phyloP scores from a whole-genome alignment of 2,797 vertebrate species.

The Fistularia commersonii region DNA sequence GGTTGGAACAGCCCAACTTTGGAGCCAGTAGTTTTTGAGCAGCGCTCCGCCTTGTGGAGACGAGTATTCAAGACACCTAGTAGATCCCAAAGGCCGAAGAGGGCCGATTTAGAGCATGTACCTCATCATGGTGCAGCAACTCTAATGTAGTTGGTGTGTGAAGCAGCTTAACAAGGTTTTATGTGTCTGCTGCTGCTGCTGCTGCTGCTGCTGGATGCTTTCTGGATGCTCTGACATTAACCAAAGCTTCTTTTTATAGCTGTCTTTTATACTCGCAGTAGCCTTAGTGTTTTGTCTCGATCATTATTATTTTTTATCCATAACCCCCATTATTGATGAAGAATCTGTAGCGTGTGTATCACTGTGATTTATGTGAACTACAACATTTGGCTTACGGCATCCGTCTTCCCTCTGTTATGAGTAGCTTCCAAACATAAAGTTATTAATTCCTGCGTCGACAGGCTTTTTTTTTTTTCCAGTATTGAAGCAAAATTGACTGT shows the following conservation, averaged over 20 bases:
- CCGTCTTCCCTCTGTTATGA: too few species aligned
- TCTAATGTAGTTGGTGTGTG: constrained; percentile 12
- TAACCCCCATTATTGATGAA: not conserved
- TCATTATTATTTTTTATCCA: not conserved
- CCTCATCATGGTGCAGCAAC: constrained; percentile 31
- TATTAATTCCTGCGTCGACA: too few species aligned
- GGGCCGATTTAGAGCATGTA: constrained; percentile 27
- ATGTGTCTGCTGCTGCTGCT: constrained; percentile 7
- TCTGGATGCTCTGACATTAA: constrained; percentile 7
- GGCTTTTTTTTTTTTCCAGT: too few species aligned
- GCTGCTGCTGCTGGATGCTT: constrained; percentile 9
- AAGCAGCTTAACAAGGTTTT: constrained; percentile 27
- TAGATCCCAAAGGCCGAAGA: not conserved
- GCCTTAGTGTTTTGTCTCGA: constrained; percentile 23
- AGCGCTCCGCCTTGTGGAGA: constrained; percentile 42
- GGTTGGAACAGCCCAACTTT: constrained; percentile 1
- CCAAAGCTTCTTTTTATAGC: constrained; percentile 6
- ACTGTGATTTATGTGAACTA: too few species aligned
- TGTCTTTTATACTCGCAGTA: constrained; percentile 21
- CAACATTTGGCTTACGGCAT: too few species aligned
- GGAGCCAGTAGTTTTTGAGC: constrained; percentile 4
- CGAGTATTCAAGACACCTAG: constrained; percentile 1
- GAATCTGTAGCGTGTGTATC: too few species aligned
- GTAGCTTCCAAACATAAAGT: too few species aligned
- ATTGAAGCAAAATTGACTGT: constrained; percentile 2